phyloP scores from a whole-genome alignment of 92 coral and sea anemone genomes.

The Parazoanthus atlanticus region DNA sequence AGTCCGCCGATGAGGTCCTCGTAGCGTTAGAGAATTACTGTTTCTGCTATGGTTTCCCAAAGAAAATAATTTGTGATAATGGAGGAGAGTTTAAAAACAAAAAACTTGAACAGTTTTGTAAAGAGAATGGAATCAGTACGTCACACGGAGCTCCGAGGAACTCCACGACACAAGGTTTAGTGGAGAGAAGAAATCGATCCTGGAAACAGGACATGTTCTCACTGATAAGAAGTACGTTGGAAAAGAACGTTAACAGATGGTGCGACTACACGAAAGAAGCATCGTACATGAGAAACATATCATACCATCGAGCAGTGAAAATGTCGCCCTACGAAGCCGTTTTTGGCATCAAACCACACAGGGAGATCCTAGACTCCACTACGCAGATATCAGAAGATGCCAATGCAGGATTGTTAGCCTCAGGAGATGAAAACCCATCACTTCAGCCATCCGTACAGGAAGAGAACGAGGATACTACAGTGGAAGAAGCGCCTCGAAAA shows the following conservation, averaged over 20 bases:
- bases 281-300: conserved; percentile 39
- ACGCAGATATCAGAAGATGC: no score
- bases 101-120: conserved; percentile 44
- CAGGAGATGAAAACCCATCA: no score
- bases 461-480: no score
- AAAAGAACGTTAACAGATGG: conserved; percentile 47
- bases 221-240: conserved; percentile 35
- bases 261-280: conserved; percentile 48
- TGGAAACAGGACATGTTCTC: conserved; percentile 53
- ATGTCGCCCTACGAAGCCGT: conserved; percentile 53
- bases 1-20: conserved; percentile 55
- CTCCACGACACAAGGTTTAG: no score
- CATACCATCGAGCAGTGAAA: conserved; percentile 53
- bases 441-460: no score
- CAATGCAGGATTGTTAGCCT: no score
- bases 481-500: not conserved
- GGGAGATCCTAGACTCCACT: no score
- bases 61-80: conserved; percentile 51
- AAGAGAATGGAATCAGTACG: conserved; percentile 36
- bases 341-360: conserved; percentile 43
- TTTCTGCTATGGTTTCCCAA: conserved; percentile 53
- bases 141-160: no score
- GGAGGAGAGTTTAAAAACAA: conserved; percentile 56
- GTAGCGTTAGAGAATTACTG: conserved; percentile 37
- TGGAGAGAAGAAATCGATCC: no score